Base-by-base conservation (phyloP, 2,888 invertebrate species). In the Volucella zonaria region DNA sequence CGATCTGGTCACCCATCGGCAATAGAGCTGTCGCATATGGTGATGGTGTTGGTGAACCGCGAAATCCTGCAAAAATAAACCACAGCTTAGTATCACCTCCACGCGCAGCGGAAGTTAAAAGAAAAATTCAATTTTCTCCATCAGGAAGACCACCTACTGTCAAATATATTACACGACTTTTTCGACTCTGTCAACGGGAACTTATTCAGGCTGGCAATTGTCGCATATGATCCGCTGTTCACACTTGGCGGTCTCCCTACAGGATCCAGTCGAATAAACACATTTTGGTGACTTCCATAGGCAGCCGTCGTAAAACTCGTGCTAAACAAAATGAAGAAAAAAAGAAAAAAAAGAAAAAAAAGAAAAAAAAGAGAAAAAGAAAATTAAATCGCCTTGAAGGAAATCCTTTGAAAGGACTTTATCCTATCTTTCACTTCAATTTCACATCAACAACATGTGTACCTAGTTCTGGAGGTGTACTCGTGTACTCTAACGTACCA, bases 121-220 rank as follows among this genome's bases (percentile, higher is more conserved):
- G 40, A 47, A 62, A 62, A 66, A 81, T 73, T 81, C 61, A 85
- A 85, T 85, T 82, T 85, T 75, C 76, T 14, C 73, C 56, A 8
- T 38, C 18, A 40, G 56, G 51, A 42, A 56, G 82, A 78, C 67
- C 86, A 91, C 91, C 89, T 88, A 90, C 91, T 89, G 86, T 91
- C 90, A 87, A 91, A 90, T 81, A 90, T 89, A 89, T 91, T 91
- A 89, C 92, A 92, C 23, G 91, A 90, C 87, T 91, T 92, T 87
- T 92, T 91, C 49, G 89, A 88, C 73, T 91, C 91, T 67, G 88
- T 93, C 86, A 94, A 93, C 38, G 95, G 95, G 87, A 95, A 94
- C 90, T 95, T 95, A 90, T 96, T 96, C 88, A 96, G 93, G 91
- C 96, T 96, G 78, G 96, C 96, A 88, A 96, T 96, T 54, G 96